phyloP scores from a whole-genome alignment of 1,140 invertebrate genomes.

The Cydia strobilella region DNA sequence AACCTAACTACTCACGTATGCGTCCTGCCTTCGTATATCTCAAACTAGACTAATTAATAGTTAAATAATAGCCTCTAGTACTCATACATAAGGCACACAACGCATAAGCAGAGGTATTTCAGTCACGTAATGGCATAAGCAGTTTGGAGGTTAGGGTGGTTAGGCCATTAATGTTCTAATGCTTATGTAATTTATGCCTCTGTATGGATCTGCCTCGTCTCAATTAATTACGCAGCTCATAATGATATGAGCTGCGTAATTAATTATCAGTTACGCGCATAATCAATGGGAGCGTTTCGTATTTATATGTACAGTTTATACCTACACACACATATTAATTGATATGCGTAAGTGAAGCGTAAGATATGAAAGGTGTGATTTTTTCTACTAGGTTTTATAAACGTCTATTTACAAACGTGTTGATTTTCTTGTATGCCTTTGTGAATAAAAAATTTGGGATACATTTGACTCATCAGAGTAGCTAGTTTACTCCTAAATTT shows the following conservation, averaged over 20 bases:
- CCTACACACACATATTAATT: background rate
- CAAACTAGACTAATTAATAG: conserved; percentile 29
- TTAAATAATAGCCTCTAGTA: conserved; percentile 24
- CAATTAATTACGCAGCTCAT: too few species aligned
- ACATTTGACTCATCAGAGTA: too few species aligned
- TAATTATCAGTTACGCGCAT: conserved; percentile 28
- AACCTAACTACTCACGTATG: conserved; percentile 24
- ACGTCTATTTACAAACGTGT: too few species aligned
- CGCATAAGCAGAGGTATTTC: background rate
- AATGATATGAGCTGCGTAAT: conserved; percentile 27
- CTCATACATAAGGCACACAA: conserved; percentile 6
- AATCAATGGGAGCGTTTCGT: background rate
- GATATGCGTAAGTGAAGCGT: background rate
- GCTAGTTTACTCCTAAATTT: too few species aligned
- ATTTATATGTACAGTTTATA: background rate
- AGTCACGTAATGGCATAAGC: background rate
- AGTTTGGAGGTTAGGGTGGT: background rate
- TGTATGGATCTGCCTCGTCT: conserved; percentile 23
- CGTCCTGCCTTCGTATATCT: conserved; percentile 10
- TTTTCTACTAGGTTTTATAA: too few species aligned
- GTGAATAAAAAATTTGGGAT: too few species aligned
- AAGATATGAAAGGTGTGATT: background rate
- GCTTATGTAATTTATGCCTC: conserved; percentile 10
- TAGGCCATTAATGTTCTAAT: background rate
- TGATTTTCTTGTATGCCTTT: too few species aligned